Evolutionary conservation across 2,797 vertebrate species (phyloP).

Genomic region (Buceros bicornis): DNA sequence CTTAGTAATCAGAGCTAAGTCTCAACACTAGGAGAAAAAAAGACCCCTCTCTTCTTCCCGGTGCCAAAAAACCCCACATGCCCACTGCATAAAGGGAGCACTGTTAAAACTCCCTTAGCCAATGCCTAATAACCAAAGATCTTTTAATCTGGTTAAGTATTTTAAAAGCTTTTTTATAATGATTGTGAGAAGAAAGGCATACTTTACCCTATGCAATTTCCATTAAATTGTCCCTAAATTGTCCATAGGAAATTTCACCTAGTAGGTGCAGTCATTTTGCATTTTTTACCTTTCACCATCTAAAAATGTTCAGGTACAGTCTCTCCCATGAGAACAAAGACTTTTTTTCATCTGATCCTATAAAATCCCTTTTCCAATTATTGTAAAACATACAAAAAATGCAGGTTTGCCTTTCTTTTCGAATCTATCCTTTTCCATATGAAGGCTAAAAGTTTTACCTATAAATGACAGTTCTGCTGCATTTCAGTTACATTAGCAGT

Average conservation of each 20-base stretch:
- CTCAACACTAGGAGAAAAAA: not conserved
- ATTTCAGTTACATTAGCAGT: not conserved
- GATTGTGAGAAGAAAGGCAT: not conserved
- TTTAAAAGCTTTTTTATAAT: not conserved
- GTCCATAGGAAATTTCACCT: not conserved
- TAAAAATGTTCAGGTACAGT: not conserved
- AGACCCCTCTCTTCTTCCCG: not conserved
- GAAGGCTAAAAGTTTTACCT: not conserved
- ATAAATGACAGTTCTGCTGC: not conserved
- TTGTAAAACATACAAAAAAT: not conserved
- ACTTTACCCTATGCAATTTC: not conserved
- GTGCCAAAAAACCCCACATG: constrained; percentile 4
- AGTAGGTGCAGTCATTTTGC: not conserved
- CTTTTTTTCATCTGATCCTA: not conserved
- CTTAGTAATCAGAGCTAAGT: constrained; percentile 41
- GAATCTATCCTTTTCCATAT: not conserved
- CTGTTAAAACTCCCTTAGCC: not conserved
- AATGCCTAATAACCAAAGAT: not conserved
- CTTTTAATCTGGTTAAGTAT: not conserved
- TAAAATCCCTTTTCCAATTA: not conserved
- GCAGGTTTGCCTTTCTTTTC: not conserved
- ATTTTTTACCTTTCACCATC: not conserved
- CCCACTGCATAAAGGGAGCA: constrained; percentile 23
- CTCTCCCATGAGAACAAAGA: not conserved
- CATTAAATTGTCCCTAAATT: not conserved